Evolutionary conservation across 1,140 invertebrate genomes (phyloP), one percentile per base, ranked within the genome.

Genomic region (Psilanteris sp.): DNA sequence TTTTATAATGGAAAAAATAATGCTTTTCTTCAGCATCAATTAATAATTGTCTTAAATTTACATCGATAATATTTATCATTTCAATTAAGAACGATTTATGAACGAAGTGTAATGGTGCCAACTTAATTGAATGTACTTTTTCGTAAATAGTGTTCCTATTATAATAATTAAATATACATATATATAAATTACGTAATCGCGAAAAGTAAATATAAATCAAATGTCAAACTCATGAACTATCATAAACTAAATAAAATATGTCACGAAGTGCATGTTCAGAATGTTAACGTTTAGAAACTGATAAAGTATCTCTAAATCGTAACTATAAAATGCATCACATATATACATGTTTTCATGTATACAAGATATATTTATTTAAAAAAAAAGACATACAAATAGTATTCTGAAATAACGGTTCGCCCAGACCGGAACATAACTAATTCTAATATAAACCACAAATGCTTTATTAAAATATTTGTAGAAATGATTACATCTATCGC

Each of bases 401-500:
- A n/a, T 26, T 26, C 24, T 37, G 31, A 48, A 55, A 48, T 57
- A 55, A 0, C 50, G 8, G 10, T 32, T 6, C 8, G 8, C 10
- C n/a, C 7, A 11, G 13, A 44, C 24, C 34, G 0, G 22, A 34
- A 34, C 8, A n/a, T 36, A 54, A 48, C 39, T 9, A 31, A 41
- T 13, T 29, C 20, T 5, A 32, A 46, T 41, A 41, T 1, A 9
- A 29, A 36, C 43, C n/a, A 39, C 31, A 50, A 48, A 44, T 54
- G 32, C 11, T 52, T 11, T 36, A 54, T 61, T 34, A 61, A 52
- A 57, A 9, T 44, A 50, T 44, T 61, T 52, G 37, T 59, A 32
- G 9, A 50, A 43, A 70, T 7, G 61, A 54, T 61, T n/a, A n/a
- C n/a, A 61, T 71, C 52, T 57, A n/a, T 46, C 44, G 20, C 29